phyloP scores from a whole-genome alignment of 2,113 vertebrate genomes.

The Rhabdornis inornatus region DNA sequence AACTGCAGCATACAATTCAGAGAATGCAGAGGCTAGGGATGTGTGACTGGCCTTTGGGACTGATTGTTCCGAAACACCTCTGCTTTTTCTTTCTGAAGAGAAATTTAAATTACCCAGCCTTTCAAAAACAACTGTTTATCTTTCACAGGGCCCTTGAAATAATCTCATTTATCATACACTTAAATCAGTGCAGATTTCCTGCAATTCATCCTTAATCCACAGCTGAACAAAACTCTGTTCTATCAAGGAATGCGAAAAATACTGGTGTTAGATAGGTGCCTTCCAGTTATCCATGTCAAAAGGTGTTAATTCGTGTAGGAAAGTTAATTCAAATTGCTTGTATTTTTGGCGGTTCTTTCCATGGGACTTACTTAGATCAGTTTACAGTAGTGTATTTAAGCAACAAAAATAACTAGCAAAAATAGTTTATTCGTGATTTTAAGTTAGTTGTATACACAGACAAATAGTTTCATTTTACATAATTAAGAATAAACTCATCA shows the following conservation, averaged over 20 bases:
- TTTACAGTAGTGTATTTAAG: neutral
- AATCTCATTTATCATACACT: neutral
- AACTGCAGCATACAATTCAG: slow-evolving; percentile 37
- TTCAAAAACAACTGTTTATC: slow-evolving; percentile 45
- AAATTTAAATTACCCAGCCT: slow-evolving; percentile 1
- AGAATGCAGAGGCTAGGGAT: slow-evolving; percentile 1
- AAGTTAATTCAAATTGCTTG: neutral
- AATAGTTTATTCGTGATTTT: neutral
- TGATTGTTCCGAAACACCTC: neutral
- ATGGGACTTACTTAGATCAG: neutral
- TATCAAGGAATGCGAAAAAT: neutral
- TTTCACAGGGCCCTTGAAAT: slow-evolving; percentile 8
- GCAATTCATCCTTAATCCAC: slow-evolving; percentile 1
- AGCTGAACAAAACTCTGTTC: neutral
- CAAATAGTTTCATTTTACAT: neutral
- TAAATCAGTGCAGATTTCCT: slow-evolving; percentile 35
- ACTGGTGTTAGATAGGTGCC: neutral
- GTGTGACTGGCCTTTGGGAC: neutral
- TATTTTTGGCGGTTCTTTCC: neutral
- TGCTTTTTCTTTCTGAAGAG: neutral
- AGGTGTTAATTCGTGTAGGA: neutral
- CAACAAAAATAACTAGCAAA: neutral
- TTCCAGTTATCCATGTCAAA: neutral
- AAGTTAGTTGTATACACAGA: neutral
- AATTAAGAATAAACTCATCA: neutral